Conservation (phyloP, 1,140 invertebrate genomes). For the Delia radicum region DNA sequence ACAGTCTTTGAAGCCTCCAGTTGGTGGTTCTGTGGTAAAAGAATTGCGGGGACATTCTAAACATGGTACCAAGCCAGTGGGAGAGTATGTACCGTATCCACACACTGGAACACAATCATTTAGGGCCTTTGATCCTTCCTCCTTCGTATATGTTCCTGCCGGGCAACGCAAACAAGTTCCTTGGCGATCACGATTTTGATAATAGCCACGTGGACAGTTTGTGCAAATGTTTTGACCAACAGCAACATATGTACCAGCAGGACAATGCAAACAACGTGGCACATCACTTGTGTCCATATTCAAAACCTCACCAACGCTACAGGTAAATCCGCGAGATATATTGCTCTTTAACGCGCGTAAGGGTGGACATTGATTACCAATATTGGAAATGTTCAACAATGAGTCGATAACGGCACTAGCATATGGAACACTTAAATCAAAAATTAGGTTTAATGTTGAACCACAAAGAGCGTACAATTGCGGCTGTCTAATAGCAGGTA, state of each 20-base stretch:
- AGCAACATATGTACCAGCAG: conserved; percentile 89
- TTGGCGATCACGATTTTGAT: conserved; percentile 89
- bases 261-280: conserved; percentile 91
- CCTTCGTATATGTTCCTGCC: conserved; percentile 85
- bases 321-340: conserved; percentile 86
- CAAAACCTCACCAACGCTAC: conserved; percentile 88
- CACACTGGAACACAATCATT: conserved; percentile 89
- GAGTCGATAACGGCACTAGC: conserved; percentile 89
- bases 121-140: conserved; percentile 83
- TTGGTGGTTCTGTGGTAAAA: conserved; percentile 83
- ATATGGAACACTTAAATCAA: conserved; percentile 89
- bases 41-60: conserved; percentile 93
- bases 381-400: conserved; percentile 82
- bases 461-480: conserved; percentile 93
- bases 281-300: conserved; percentile 90
- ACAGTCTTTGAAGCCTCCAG: conserved; percentile 91
- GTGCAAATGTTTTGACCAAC: conserved; percentile 84
- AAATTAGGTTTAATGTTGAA: conserved; percentile 88
- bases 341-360: conserved; percentile 82
- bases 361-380: conserved; percentile 89
- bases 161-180: conserved; percentile 86
- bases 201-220: conserved; percentile 86
- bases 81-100: conserved; percentile 93
- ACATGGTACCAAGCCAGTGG: conserved; percentile 91
- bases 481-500: conserved; percentile 81